Evolutionary conservation across 2,888 invertebrate genomes (phyloP), one percentile per base, ranked within the genome.

Genomic region (Brachylomia viminalis): DNA sequence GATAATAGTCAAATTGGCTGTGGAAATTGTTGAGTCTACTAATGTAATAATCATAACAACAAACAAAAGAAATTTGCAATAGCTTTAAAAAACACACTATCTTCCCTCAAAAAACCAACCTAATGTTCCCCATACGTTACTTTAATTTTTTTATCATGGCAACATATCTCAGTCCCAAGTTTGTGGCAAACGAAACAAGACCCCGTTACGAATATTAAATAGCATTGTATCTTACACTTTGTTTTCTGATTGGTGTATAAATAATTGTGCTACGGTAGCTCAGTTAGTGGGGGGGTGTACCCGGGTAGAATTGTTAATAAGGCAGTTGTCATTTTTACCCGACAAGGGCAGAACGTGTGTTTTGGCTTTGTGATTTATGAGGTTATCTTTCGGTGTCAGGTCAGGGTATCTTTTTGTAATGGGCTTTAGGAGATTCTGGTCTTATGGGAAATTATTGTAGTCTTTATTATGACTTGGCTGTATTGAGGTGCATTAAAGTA

Each of bases 141-240:
- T 56, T 80, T 27, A 78, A 45, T 76, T 81, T 84, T 38, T 87
- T 75, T 42, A 75, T 75, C 56, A 61, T 49, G 62, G 45, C 71
- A 68, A 77, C 71, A 75, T 77, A 59, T 65, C 62, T 58, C 47
- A 69, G n/a, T 73, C 38, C 49, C 27, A 76, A 77, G 20, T 77
- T 85, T 70, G 58, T 77, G 72, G 72, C 81, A 82, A 83, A 82
- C 81, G 72, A 82, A 77, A 84, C 82, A 78, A 67, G 77, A 75
- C 45, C 69, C 71, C 61, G 85, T 70, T 66, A 66, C 59, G 90
- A 90, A 90, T 90, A 90, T 87, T 89, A 90, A 90, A 80, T 80
- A 86, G 81, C 68, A 66, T 65, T 75, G 77, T 80, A 85, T 85
- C 86, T 85, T 79, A 83, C 80, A 85, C 81, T 84, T 79, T 75